Percentiles rank a stretch among this genome's conserved stretches.
These are phyloP conservation scores for Dermatemys mawii DNA, from an alignment of 2,113 vertebrate genomes.

Conservation along the genomic window DNA sequence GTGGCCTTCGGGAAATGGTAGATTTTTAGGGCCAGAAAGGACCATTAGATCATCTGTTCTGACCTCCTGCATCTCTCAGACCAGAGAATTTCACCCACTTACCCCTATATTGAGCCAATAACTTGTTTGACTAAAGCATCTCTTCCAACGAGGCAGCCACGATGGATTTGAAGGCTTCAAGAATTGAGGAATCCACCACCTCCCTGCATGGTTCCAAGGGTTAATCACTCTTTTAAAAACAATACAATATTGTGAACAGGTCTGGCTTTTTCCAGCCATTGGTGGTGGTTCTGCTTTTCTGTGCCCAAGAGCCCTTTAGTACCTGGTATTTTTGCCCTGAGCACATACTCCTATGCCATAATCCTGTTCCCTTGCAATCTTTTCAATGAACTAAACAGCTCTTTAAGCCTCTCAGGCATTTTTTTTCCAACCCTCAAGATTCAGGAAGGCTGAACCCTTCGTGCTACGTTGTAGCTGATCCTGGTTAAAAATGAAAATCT, in stretches of 20 bases:
- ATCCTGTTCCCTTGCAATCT: too few relatives aligned
- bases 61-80: not conserved
- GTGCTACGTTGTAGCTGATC: not conserved
- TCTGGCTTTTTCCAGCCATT: not conserved
- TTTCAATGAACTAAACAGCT: not conserved
- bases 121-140: too few relatives aligned
- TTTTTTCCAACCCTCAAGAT: not conserved
- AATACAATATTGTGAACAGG: not conserved
- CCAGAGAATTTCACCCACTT: too few relatives aligned
- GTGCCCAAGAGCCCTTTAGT: not conserved
- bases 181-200: too few relatives aligned
- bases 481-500: not conserved
- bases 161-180: too few relatives aligned
- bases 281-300: not conserved
- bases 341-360: not conserved
- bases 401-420: not conserved
- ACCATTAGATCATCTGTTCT: not conserved
- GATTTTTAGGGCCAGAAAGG: not conserved
- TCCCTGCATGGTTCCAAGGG: too few relatives aligned
- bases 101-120: too few relatives aligned
- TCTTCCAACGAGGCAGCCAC: too few relatives aligned
- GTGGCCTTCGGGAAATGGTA: not conserved
- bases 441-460: not conserved
- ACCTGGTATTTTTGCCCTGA: not conserved
- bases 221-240: too few relatives aligned